Conservation (phyloP, 1,140 invertebrate species). For the Solen grandis region DNA sequence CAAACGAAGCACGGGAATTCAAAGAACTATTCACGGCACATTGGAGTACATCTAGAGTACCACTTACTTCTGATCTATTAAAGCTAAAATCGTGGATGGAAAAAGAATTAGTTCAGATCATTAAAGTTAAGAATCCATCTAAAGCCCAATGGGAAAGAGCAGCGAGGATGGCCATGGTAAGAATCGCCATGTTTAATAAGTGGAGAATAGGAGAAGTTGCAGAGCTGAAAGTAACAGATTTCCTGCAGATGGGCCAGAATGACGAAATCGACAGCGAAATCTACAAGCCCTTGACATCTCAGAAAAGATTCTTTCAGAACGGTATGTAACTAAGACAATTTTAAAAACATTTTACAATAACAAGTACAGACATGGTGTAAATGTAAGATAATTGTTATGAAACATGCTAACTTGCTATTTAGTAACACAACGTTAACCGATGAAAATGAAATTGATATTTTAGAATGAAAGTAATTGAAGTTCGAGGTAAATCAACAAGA, state of each 20-base stretch:
- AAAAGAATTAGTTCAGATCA: not conserved
- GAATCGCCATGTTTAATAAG: constrained; percentile 6
- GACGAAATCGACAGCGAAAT: too few species aligned
- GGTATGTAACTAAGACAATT: not conserved
- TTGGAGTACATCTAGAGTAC: constrained; percentile 1
- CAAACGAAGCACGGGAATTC: constrained; percentile 8
- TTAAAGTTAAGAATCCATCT: not conserved
- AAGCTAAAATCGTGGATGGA: not conserved
- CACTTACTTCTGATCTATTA: not conserved
- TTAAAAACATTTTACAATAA: not conserved
- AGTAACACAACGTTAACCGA: not conserved
- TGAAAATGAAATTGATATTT: not conserved
- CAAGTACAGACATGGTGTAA: not conserved
- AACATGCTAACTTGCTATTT: not conserved
- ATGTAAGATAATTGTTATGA: not conserved
- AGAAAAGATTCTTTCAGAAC: constrained; percentile 8
- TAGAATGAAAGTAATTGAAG: constrained; percentile 7
- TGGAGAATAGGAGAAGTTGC: not conserved
- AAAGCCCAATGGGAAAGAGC: not conserved
- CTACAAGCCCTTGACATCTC: constrained; percentile 6
- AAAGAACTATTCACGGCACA: not conserved
- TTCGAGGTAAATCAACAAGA: constrained; percentile 1
- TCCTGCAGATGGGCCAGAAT: not conserved
- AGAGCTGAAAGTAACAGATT: constrained; percentile 12
- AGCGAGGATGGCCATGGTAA: not conserved